Evolutionary conservation across 2,797 vertebrate genomes (phyloP).

Genomic region (Rhinoraja longicauda): DNA sequence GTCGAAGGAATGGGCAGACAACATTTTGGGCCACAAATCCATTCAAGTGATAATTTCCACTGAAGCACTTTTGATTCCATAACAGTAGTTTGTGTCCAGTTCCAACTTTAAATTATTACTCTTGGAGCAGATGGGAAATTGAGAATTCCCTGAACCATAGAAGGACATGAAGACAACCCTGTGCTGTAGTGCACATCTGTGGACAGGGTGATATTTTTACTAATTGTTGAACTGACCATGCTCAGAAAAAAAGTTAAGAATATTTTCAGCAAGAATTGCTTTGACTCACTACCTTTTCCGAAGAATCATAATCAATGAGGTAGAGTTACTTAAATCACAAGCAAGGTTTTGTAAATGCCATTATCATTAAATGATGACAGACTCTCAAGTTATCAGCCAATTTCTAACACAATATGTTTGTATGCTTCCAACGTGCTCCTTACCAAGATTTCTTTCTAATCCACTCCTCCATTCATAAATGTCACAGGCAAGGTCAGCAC

Average conservation of each 20-base stretch:
- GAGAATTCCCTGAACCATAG: background rate
- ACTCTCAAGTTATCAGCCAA: background rate
- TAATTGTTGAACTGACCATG: too few species aligned
- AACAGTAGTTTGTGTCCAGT: too few species aligned
- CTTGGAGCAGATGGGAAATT: background rate
- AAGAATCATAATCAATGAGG: too few species aligned
- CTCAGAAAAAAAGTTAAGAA: too few species aligned
- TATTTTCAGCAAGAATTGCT: too few species aligned
- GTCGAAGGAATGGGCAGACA: too few species aligned
- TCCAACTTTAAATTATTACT: background rate
- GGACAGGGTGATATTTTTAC: too few species aligned
- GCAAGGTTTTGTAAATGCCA: too few species aligned
- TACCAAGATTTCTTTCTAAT: background rate
- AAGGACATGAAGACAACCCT: background rate
- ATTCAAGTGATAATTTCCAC: background rate
- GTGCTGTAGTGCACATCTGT: background rate
- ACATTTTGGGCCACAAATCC: background rate
- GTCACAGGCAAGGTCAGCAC: background rate
- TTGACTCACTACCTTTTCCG: too few species aligned
- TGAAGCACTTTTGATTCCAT: background rate
- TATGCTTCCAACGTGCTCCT: background rate
- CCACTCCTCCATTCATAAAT: background rate
- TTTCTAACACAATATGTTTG: background rate
- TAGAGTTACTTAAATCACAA: background rate
- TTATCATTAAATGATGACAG: background rate